Evolutionary conservation across 2,113 vertebrate species (phyloP).

Genomic region (Cyanoliseus patagonus): DNA sequence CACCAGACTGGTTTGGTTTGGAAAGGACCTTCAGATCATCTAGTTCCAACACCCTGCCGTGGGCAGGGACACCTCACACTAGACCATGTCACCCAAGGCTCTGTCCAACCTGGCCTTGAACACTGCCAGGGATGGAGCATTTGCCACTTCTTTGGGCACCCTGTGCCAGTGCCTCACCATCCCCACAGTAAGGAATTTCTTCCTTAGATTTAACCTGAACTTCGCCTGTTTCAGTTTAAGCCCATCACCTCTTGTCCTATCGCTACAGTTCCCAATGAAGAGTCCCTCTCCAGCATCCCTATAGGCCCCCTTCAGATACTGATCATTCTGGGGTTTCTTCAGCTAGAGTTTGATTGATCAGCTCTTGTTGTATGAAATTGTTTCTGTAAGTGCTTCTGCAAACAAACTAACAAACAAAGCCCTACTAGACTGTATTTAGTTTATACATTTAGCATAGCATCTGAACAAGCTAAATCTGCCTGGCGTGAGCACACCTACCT

Average conservation of each 20-base stretch:
- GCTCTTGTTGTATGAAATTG: background rate
- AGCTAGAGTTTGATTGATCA: background rate
- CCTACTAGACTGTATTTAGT: background rate
- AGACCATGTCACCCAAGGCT: background rate
- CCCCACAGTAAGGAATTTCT: background rate
- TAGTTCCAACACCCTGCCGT: background rate
- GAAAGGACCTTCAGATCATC: background rate
- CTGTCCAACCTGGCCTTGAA: background rate
- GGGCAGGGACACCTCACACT: background rate
- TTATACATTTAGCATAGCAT: background rate
- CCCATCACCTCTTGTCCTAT: background rate
- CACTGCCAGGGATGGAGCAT: background rate
- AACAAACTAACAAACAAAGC: slow-evolving; percentile 10
- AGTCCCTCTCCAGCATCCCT: background rate
- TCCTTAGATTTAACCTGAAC: background rate
- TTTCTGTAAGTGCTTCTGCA: background rate
- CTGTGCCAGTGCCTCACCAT: background rate
- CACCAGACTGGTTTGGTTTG: background rate
- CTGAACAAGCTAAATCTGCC: background rate
- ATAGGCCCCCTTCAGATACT: background rate
- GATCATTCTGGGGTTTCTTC: background rate
- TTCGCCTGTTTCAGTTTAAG: background rate
- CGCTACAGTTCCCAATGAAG: background rate
- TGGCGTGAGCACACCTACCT: background rate
- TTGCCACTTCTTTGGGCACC: background rate